Conservation (phyloP, 2,113 vertebrate genomes). For the Damaliscus lunatus region DNA sequence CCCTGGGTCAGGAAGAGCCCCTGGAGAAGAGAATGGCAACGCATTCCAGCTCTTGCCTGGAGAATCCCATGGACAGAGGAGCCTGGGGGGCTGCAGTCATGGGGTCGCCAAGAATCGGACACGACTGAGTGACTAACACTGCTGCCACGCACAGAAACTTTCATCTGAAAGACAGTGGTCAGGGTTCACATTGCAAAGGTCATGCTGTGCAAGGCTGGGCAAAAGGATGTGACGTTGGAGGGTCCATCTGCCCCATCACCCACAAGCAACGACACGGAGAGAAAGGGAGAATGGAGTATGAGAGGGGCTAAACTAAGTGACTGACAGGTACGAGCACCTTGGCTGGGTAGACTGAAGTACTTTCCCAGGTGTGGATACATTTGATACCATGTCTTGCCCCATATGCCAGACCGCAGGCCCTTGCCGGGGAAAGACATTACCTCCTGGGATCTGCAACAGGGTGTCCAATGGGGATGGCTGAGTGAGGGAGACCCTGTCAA, state of each 20-base stretch:
- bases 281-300: not conserved
- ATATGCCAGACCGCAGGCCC: not conserved
- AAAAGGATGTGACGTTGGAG: not conserved
- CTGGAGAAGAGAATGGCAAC: not conserved
- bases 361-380: not conserved
- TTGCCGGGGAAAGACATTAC: fast-evolving
- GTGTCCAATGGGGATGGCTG: not conserved
- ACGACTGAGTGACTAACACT: not conserved
- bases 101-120: not conserved
- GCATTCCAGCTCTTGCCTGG: not conserved
- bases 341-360: not conserved
- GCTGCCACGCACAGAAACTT: not conserved
- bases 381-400: not conserved
- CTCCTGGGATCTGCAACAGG: not conserved
- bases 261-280: not conserved
- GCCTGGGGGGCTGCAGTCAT: not conserved
- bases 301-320: too few species aligned
- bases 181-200: not conserved
- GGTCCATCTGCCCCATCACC: too few species aligned
- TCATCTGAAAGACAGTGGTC: not conserved
- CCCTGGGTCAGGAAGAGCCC: not conserved
- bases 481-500: not conserved
- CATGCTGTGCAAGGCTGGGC: not conserved
- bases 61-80: not conserved
- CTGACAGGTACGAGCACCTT: not conserved